Evolutionary conservation across 2,113 vertebrate species (phyloP).

Genomic region (Halcyon senegalensis): DNA sequence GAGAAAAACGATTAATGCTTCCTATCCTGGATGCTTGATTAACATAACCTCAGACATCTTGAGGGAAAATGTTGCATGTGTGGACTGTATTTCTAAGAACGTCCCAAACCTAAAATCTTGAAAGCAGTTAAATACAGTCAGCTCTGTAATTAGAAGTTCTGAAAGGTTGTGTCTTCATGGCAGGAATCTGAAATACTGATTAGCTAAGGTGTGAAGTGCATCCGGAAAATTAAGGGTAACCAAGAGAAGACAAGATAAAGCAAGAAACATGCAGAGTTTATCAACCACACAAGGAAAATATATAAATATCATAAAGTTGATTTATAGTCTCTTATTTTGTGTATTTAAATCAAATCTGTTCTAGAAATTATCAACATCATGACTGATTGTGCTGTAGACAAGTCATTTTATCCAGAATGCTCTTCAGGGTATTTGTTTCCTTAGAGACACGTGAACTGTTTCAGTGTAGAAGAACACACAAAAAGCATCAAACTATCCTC

Average conservation of each 20-base stretch:
- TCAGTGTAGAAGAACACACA: neutral
- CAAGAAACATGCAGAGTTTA: neutral
- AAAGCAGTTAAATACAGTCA: neutral
- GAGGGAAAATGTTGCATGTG: constrained; percentile 15
- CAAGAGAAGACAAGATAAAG: neutral
- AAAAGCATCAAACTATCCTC: neutral
- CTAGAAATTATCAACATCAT: neutral
- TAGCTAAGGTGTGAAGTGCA: neutral
- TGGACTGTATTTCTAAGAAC: neutral
- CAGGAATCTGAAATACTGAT: neutral
- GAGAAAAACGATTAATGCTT: constrained; percentile 42
- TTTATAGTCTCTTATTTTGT: neutral
- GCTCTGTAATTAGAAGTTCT: neutral
- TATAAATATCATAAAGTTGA: neutral
- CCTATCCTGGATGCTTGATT: constrained; percentile 23
- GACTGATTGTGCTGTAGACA: neutral
- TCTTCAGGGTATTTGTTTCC: neutral
- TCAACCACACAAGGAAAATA: neutral
- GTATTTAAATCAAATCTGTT: neutral
- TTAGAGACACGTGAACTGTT: neutral
- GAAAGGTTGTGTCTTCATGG: neutral
- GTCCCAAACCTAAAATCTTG: neutral
- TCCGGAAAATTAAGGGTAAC: neutral
- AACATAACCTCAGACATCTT: constrained; percentile 5
- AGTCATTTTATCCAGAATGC: neutral